Evolutionary conservation across 2,888 invertebrate species (phyloP).

Genomic region (Patella caerulea): DNA sequence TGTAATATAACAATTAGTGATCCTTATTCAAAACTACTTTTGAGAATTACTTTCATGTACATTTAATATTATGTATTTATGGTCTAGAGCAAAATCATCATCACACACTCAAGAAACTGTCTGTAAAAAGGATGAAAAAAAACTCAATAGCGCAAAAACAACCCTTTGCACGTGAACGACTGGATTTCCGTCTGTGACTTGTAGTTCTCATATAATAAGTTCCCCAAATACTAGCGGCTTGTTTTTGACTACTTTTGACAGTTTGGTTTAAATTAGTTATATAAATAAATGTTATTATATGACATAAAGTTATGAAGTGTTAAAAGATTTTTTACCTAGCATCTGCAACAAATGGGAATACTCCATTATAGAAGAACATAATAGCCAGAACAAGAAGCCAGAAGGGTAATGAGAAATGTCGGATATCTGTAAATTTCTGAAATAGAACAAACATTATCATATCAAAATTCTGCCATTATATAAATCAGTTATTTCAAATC

Average conservation of each 20-base stretch:
- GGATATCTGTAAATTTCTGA: slow-evolving; percentile 70
- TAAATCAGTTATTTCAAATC: background rate
- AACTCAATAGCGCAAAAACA: background rate
- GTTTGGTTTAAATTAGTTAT: too few relatives aligned
- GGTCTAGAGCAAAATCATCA: background rate
- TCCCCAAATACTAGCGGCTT: too few relatives aligned
- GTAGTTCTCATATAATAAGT: too few relatives aligned
- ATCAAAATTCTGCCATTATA: background rate
- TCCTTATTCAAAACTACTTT: background rate
- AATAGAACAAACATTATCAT: slow-evolving; percentile 34
- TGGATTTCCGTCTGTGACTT: background rate
- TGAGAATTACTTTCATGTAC: too few relatives aligned
- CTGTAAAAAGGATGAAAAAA: background rate
- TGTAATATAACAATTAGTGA: slow-evolving; percentile 38
- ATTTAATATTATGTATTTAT: too few relatives aligned
- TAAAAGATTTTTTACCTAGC: slow-evolving; percentile 62
- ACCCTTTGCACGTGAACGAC: background rate
- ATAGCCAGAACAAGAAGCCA: slow-evolving; percentile 71
- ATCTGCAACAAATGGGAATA: slow-evolving; percentile 73
- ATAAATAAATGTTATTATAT: too few relatives aligned
- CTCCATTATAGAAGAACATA: slow-evolving; percentile 73
- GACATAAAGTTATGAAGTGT: too few relatives aligned
- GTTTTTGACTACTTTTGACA: too few relatives aligned
- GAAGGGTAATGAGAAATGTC: slow-evolving; percentile 65
- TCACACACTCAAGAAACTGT: background rate